These are phyloP conservation scores for Turdus rufiventris DNA, from an alignment of 2,113 vertebrate genomes.

Conservation along the genomic window DNA sequence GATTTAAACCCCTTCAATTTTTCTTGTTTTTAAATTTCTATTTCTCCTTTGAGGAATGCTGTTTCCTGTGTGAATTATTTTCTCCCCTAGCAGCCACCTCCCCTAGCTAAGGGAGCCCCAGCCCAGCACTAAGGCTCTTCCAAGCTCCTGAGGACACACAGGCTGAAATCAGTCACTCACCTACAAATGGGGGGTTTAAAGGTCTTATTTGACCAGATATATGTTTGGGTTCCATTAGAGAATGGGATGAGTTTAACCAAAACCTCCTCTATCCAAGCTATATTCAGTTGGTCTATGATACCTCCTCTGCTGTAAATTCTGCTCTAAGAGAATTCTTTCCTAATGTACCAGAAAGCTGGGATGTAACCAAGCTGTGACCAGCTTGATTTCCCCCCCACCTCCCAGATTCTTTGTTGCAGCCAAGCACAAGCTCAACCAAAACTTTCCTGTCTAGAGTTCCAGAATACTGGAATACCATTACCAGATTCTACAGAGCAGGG, in stretches of 20 bases:
- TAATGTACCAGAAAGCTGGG: not conserved
- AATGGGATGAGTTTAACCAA: not conserved
- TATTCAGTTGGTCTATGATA: not conserved
- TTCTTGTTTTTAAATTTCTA: not conserved
- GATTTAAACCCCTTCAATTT: not conserved
- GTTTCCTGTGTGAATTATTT: not conserved
- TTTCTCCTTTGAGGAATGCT: not conserved
- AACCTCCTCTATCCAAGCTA: not conserved
- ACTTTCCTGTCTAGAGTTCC: not conserved
- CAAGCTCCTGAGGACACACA: not conserved
- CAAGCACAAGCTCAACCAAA: not conserved
- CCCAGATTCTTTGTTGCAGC: not conserved
- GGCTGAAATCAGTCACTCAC: not conserved
- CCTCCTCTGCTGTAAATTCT: not conserved
- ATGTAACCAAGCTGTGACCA: not conserved
- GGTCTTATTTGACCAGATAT: not conserved
- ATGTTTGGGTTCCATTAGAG: not conserved
- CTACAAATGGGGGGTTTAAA: not conserved
- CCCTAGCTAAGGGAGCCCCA: not conserved
- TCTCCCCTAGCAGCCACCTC: not conserved
- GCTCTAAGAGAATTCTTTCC: not conserved
- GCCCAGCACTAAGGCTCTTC: not conserved
- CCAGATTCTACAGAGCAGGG: not conserved
- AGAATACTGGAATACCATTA: not conserved
- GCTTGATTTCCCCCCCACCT: not conserved